Evolutionary conservation across 2,888 invertebrate species (phyloP), one percentile per base, ranked within the genome.

Genomic region (Plebejus anna): DNA sequence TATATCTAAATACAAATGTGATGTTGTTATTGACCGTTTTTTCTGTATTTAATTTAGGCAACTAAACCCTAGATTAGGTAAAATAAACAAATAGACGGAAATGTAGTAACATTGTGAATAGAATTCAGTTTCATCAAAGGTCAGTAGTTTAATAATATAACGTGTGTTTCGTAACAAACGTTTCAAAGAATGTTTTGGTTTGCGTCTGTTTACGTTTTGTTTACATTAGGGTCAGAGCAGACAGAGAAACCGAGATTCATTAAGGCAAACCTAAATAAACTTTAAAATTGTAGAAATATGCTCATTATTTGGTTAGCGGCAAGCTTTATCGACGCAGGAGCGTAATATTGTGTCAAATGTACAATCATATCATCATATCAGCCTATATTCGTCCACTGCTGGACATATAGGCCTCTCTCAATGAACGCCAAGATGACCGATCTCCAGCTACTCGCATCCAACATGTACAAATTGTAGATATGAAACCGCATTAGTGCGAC

Each of bases 161-260:
- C 75, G 72, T 81, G 80, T 80, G 81, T 82, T 66, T 38, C 66
- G 22, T 59, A 72, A 55, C 51, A 36, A 72, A 72, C 72, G 47
- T 47, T 72, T 13, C 47, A 22, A 72, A 72, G 42, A 72, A 72
- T 72, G 47, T 72, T 72, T 71, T 42, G 42, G 72, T 72, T 75
- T 57, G 32, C 32, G 22, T 75, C 11, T 51, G 55, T 51, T 51
- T 73, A 73, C 51, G 47, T 51, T 51, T 55, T 66, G 28, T 75
- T 47, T 75, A 42, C 38, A 75, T 55, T 55, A 55, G 55, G 55
- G 55, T 55, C 51, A 55, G 51, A 16, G 51, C 16, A 55, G 51
- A 55, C 51, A 16, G 51, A 16, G 51, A 16, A 55, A 9, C 16
- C 16, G 51, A 55, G 51, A 13, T 55, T 55, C 16, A 55, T 16